Base-by-base conservation (phyloP, 2,888 invertebrate species). In the Adineta ricciae region DNA sequence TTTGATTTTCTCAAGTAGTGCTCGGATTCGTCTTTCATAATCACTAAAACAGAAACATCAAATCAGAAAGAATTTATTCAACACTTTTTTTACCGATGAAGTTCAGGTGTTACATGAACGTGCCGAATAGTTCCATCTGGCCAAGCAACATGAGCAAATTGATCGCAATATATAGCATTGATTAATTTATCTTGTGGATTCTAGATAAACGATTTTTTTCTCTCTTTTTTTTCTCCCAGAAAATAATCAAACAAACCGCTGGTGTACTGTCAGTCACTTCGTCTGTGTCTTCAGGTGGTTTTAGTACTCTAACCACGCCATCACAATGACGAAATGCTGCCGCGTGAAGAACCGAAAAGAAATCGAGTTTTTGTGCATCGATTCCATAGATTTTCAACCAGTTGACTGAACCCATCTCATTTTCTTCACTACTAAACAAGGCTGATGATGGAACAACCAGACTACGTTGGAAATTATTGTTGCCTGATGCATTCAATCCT, bases 251-350 rank as follows among this genome's bases (percentile, higher is more conserved):
- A 52, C 85, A 46, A 5, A 85, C 41, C n/a, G 83, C n/a, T 46
- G 46, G 83, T 1, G 32, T 16, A 24, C 36, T 83, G 38, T 72
- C 85, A 41, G 49, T 83, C 2, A 54, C 24, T n/a, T 86, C 54
- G 46, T 88, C 87, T 36, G 86, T 86, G 46, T 87, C 85, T 4
- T 86, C 56, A 1, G 90, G 89, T 52, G 88, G 88, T 56, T 87
- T 87, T 87, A 88, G 87, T 19, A 90, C 83, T 84, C 89, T 88
- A 0, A 90, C 88, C 1, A 90, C 89, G 8, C 90, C 90, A 85
- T 90, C 90, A 83, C 88, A 88, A 87, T 91, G 91, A 86, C 89
- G 88, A 87, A 91, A 91, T 9, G 90, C 89, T 9, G 90, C 90
- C 24, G 88, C 88, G 19, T 88, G 86, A 52, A 91, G 87, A 16